These are phyloP conservation scores for Brachyistius frenatus DNA, from an alignment of 2,113 vertebrate genomes.

Conservation along the genomic window DNA sequence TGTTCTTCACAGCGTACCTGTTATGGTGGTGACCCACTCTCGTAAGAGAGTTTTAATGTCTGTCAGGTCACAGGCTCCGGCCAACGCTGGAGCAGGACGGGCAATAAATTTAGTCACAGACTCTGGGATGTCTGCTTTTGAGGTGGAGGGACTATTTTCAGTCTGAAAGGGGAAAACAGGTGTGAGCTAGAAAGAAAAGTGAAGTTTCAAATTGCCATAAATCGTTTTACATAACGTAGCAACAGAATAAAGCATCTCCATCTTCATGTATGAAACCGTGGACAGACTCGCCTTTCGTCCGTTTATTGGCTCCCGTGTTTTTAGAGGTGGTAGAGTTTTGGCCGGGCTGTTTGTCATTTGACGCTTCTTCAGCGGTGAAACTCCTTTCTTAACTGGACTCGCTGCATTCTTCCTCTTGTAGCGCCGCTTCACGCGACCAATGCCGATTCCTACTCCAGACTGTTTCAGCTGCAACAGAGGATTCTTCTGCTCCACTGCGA, in stretches of 20 bases:
- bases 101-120: slow-evolving; percentile 50
- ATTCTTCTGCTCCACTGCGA: slow-evolving; percentile 87
- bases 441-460: slow-evolving; percentile 55
- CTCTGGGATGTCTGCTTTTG: slow-evolving; percentile 65
- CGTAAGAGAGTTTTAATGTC: slow-evolving; percentile 92
- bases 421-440: slow-evolving; percentile 87
- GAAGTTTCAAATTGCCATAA: neutral
- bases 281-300: slow-evolving; percentile 83
- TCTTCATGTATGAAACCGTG: neutral
- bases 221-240: neutral
- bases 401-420: slow-evolving; percentile 86
- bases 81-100: slow-evolving; percentile 88
- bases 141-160: slow-evolving; percentile 83
- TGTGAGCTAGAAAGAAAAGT: neutral
- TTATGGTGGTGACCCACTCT: slow-evolving; percentile 97
- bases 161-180: slow-evolving; percentile 73
- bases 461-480: slow-evolving; percentile 88
- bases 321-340: slow-evolving; percentile 85
- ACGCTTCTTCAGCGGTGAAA: slow-evolving; percentile 90
- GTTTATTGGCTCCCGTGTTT: slow-evolving; percentile 78
- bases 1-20: slow-evolving; percentile 66
- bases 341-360: slow-evolving; percentile 84
- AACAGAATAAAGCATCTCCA: neutral
- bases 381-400: slow-evolving; percentile 88
- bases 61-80: slow-evolving; percentile 92